Conservation (phyloP, 30 jellyfish, hydroid and myxozoan species). For the Hydra vulgaris region DNA sequence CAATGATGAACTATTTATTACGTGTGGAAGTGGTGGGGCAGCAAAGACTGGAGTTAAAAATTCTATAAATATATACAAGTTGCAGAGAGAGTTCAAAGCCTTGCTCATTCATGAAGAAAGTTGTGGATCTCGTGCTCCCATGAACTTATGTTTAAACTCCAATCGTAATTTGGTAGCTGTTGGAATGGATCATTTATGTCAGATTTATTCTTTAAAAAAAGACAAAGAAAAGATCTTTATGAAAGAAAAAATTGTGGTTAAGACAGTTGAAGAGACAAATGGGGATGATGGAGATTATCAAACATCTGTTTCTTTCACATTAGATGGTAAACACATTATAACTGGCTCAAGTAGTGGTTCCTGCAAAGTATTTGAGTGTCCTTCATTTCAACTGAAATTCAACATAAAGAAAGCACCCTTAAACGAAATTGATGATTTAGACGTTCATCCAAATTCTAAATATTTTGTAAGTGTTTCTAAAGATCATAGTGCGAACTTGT, state of each 20-base stretch:
- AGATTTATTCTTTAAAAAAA: conserved; percentile 24
- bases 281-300: conserved; percentile 86
- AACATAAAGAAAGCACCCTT: conserved; percentile 75
- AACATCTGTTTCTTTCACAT: conserved; percentile 56
- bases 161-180: conserved; percentile 47
- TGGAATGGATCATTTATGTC: conserved; percentile 80
- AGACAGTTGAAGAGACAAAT: conserved; percentile 37
- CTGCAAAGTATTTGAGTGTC: conserved; percentile 60
- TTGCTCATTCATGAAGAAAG: conserved; percentile 29
- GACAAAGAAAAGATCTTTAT: conserved; percentile 9
- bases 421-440: conserved; percentile 74
- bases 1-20: conserved; percentile 43
- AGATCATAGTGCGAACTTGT: conserved; percentile 65
- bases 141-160: conserved; percentile 51
- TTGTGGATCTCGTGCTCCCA: conserved; percentile 58
- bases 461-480: conserved; percentile 56
- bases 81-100: conserved; percentile 43
- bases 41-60: conserved; percentile 97
- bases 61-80: conserved; percentile 62
- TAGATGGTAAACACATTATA: conserved; percentile 52
- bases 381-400: conserved; percentile 44
- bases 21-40: conserved; percentile 98
- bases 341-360: conserved; percentile 70
- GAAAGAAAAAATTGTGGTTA: conserved; percentile 5
- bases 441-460: conserved; percentile 71